phyloP scores from a whole-genome alignment of 2,797 vertebrate species.

The Syncerus caffer region DNA sequence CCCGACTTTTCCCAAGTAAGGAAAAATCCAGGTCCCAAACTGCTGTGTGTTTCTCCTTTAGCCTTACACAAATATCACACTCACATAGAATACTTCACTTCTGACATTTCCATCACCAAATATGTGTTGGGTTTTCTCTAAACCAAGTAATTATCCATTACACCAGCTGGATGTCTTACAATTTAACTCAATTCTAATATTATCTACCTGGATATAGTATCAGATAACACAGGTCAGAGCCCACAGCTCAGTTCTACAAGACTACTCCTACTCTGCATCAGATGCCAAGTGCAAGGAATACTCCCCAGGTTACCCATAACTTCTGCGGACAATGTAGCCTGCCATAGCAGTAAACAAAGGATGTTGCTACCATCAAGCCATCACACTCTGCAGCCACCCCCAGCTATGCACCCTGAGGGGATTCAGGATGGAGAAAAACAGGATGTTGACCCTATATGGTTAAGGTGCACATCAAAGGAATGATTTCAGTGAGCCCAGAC shows the following conservation, averaged over 20 bases:
- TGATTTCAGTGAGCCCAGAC: neutral
- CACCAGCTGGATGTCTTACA: neutral
- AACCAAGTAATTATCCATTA: neutral
- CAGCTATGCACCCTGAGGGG: neutral
- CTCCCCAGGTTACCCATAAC: neutral
- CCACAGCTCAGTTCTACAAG: neutral
- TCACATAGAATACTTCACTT: neutral
- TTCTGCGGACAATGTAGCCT: neutral
- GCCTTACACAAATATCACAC: no score
- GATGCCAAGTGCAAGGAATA: no score
- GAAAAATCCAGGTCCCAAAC: neutral
- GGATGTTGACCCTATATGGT: neutral
- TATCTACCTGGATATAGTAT: no score
- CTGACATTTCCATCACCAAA: neutral
- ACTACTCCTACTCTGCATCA: neutral
- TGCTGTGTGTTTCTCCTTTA: neutral
- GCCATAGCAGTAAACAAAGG: neutral
- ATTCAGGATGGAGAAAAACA: neutral
- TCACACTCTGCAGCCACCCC: neutral
- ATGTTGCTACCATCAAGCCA: neutral
- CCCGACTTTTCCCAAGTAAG: neutral
- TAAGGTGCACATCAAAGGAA: neutral
- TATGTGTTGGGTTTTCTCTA: neutral
- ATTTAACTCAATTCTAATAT: neutral
- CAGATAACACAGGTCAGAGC: neutral